phyloP scores from a whole-genome alignment of 2,888 invertebrate species.

The Epirrhoe alternata region DNA sequence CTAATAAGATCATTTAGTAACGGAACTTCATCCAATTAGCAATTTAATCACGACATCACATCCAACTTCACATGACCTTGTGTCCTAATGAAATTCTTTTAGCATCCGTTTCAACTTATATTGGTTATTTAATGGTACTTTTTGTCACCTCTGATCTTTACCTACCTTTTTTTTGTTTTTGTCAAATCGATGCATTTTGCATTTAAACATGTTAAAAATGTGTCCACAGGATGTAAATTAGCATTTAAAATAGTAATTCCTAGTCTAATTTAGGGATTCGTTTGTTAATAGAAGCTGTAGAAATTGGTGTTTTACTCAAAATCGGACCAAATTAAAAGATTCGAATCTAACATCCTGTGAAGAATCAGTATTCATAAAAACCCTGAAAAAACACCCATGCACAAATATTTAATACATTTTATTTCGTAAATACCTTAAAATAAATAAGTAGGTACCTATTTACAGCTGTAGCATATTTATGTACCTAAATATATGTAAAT shows the following conservation, averaged over 20 bases:
- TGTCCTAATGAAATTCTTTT: neutral
- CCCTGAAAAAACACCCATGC: too few relatives aligned
- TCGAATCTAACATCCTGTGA: neutral
- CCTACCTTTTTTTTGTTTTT: conserved; percentile 26
- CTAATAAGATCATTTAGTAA: conserved; percentile 53
- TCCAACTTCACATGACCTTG: conserved; percentile 28
- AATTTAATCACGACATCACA: conserved; percentile 21
- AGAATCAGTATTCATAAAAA: neutral
- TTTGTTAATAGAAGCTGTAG: conserved; percentile 21
- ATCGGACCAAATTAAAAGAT: conserved; percentile 1
- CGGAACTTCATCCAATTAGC: conserved; percentile 48
- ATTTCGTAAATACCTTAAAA: too few relatives aligned
- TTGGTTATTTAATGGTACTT: conserved; percentile 7
- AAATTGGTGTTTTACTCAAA: neutral
- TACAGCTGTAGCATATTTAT: too few relatives aligned
- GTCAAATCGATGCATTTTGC: conserved; percentile 30
- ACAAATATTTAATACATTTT: too few relatives aligned
- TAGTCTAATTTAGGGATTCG: conserved; percentile 27
- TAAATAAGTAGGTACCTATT: too few relatives aligned
- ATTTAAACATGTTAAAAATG: conserved; percentile 24
- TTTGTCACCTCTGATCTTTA: conserved; percentile 25
- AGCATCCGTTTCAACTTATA: conserved; percentile 16
- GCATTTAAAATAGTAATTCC: conserved; percentile 38
- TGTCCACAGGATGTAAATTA: conserved; percentile 40
- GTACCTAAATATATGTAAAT: too few relatives aligned